Evolutionary conservation across 2,797 vertebrate species (phyloP).

Genomic region (Ptychobarbus kaznakovi): DNA sequence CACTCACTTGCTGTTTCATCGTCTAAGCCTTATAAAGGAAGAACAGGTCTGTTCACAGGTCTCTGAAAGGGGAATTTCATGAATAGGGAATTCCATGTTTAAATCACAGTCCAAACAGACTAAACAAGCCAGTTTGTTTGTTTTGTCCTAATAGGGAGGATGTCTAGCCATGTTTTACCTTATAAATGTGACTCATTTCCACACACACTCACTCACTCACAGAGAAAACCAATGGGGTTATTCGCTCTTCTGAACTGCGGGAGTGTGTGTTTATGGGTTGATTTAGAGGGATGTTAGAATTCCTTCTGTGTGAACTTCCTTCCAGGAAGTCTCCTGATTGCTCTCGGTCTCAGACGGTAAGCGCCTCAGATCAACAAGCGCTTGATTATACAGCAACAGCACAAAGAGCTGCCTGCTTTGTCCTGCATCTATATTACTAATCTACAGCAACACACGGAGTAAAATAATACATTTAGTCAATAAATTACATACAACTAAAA

Average conservation of each 20-base stretch:
- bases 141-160: constrained; percentile 23
- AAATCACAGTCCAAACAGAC: constrained; percentile 27
- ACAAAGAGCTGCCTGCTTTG: not conserved
- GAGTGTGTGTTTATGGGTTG: constrained; percentile 48
- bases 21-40: constrained; percentile 19
- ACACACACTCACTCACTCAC: not conserved
- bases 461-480: not conserved
- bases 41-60: constrained; percentile 26
- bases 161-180: not conserved
- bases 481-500: not conserved
- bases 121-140: not conserved
- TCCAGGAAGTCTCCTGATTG: constrained; percentile 45
- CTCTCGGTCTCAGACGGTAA: constrained; percentile 27
- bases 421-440: not conserved
- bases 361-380: constrained; percentile 16
- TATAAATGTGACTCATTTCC: constrained; percentile 35
- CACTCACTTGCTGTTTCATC: constrained; percentile 27
- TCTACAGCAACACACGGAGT: not conserved
- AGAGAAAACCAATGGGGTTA: constrained; percentile 32
- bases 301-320: constrained; percentile 40
- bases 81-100: constrained; percentile 26
- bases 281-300: constrained; percentile 37
- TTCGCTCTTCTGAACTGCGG: constrained; percentile 30
- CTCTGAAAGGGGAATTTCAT: constrained; percentile 25
- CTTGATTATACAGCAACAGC: constrained; percentile 6